Base-by-base conservation (phyloP, 2,888 invertebrate species). In the Dryocosmus kuriphilus region DNA sequence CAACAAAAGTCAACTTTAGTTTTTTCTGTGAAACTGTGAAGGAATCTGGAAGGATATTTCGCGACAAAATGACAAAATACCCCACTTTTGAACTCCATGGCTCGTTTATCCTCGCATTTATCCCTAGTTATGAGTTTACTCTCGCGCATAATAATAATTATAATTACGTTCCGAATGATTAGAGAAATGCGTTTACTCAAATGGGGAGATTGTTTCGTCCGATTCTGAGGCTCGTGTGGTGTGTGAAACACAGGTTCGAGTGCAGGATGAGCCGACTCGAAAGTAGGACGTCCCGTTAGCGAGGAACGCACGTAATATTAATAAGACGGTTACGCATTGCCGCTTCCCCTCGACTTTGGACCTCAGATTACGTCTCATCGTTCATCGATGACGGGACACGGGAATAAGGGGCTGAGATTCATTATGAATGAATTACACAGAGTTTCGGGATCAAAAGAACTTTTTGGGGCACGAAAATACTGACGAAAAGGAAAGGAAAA, bases 211-310 rank as follows among this genome's bases (percentile, higher is more conserved):
- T 7, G 8, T 67, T 67, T 51, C 19, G 19, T 27, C 30, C 27
- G 67, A 67, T 62, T 62, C 32, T 62, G 32, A 62, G 32, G 16
- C 62, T 32, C 19, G n/a, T 62, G 62, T 8, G 62, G 30, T n/a
- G n/a, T n/a, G n/a, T n/a, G n/a, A n/a, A n/a, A 32, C 30, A 62
- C 19, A 32, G 19, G 62, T 62, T 30, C 24, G 14, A 24, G 62
- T 30, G 19, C 7, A 61, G 8, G 62, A 62, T 62, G 62, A 62
- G 62, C 62, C 62, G 8, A 11, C 30, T 32, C 86, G 87, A 88
- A 88, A 88, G 88, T 88, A 89, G 89, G 88, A 84, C 89, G 87
- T 87, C 86, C 88, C 88, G 88, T 88, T 88, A 88, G 83, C 27
- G 84, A 84, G 86, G 84, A 87, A 88, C 87, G 87, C 87, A 87